Conservation (phyloP, 2,113 vertebrate genomes). For the Paratilapia polleni region DNA sequence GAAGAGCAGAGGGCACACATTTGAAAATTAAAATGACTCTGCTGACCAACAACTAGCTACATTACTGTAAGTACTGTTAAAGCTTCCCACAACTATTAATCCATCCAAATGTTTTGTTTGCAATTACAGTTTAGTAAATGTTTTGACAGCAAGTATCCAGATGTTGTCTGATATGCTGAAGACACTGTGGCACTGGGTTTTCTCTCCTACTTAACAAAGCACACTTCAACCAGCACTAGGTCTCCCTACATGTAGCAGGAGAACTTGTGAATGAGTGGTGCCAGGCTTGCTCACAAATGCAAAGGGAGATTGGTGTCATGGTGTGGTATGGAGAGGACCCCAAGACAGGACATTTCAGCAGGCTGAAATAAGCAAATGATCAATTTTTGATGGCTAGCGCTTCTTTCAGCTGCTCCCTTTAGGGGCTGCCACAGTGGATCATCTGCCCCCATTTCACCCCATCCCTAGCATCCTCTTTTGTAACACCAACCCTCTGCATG, state of each 20-base stretch:
- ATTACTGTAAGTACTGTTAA: neutral
- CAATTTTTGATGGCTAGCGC: neutral
- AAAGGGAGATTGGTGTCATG: neutral
- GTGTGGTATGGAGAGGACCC: neutral
- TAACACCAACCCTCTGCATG: neutral
- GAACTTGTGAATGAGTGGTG: neutral
- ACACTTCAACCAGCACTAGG: no score
- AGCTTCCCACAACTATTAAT: neutral
- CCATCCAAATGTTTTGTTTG: neutral
- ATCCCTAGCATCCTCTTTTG: neutral
- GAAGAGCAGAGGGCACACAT: neutral
- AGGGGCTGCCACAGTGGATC: neutral
- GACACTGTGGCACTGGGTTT: neutral
- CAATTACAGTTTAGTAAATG: neutral
- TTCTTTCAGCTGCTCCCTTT: neutral
- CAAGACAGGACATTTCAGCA: neutral
- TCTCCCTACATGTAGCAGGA: no score
- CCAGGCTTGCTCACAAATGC: neutral
- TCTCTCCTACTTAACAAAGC: no score
- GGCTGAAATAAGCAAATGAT: neutral
- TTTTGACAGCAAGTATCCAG: neutral
- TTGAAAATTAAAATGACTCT: neutral
- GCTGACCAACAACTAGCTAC: neutral
- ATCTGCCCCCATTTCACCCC: no score
- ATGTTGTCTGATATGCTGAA: neutral